phyloP scores from a whole-genome alignment of 2,888 invertebrate species.

The Mimumesa dahlbomi region DNA sequence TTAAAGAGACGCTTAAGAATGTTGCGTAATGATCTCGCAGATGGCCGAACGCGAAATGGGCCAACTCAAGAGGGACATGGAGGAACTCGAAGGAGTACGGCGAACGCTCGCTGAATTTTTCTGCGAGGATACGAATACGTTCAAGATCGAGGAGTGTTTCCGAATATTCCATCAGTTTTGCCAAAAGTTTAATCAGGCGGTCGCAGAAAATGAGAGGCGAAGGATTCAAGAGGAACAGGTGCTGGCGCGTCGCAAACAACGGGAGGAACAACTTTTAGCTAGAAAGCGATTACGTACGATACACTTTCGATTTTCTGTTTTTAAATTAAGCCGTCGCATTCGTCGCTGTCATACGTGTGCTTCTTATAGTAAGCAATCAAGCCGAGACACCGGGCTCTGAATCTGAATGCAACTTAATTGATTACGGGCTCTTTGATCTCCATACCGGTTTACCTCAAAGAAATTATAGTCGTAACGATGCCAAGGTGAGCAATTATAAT shows the following conservation, averaged over 20 bases:
- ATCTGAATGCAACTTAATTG: conserved; percentile 88
- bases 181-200: conserved; percentile 91
- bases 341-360: too few species aligned
- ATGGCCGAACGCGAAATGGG: conserved; percentile 90
- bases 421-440: conserved; percentile 89
- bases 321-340: too few species aligned
- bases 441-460: conserved; percentile 84
- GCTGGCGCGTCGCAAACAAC: conserved; percentile 87
- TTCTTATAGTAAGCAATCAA: conserved; percentile 83
- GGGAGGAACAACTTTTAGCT: conserved; percentile 87
- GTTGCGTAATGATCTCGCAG: conserved; percentile 76
- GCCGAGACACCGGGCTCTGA: conserved; percentile 88
- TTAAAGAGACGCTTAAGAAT: too few species aligned
- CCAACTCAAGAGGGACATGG: conserved; percentile 89
- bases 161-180: conserved; percentile 94
- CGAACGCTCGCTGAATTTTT: conserved; percentile 94
- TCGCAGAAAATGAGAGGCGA: conserved; percentile 91
- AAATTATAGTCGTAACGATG: conserved; percentile 76
- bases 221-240: conserved; percentile 93
- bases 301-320: neutral
- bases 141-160: conserved; percentile 97
- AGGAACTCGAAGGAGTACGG: conserved; percentile 90
- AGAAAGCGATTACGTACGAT: conserved; percentile 83
- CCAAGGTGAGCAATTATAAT: conserved; percentile 70
- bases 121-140: conserved; percentile 94